Conservation (phyloP, 2,113 vertebrate genomes). For the Misgurnus anguillicaudatus region DNA sequence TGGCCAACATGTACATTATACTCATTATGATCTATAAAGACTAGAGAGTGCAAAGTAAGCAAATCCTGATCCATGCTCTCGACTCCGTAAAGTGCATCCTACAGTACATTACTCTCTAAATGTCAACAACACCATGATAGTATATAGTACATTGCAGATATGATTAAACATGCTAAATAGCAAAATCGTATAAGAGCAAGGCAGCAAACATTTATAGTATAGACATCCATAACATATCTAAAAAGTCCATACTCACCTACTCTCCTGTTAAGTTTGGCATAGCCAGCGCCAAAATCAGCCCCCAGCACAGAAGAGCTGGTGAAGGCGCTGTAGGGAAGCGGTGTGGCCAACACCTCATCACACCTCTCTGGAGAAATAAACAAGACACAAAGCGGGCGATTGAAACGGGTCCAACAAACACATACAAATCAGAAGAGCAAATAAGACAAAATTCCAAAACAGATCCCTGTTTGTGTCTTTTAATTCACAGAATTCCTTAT, state of each 20-base stretch:
- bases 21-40: neutral
- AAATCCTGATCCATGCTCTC: neutral
- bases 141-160: too few species aligned
- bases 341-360: constrained; percentile 85
- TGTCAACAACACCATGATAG: constrained; percentile 1
- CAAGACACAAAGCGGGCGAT: neutral
- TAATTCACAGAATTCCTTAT: too few species aligned
- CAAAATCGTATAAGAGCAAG: too few species aligned
- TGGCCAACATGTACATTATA: constrained; percentile 15
- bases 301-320: constrained; percentile 84
- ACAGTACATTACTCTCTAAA: constrained; percentile 25
- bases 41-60: neutral
- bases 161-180: too few species aligned
- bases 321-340: constrained; percentile 84
- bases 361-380: constrained; percentile 78
- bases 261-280: constrained; percentile 90
- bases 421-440: neutral
- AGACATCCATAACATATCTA: neutral
- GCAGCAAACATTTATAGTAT: too few species aligned
- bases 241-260: constrained; percentile 68
- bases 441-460: neutral
- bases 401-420: neutral
- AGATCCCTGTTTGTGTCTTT: too few species aligned
- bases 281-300: constrained; percentile 82
- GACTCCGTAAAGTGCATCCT: neutral